Conservation (phyloP, 2,797 vertebrate species). For the Lepus oiostolus region DNA sequence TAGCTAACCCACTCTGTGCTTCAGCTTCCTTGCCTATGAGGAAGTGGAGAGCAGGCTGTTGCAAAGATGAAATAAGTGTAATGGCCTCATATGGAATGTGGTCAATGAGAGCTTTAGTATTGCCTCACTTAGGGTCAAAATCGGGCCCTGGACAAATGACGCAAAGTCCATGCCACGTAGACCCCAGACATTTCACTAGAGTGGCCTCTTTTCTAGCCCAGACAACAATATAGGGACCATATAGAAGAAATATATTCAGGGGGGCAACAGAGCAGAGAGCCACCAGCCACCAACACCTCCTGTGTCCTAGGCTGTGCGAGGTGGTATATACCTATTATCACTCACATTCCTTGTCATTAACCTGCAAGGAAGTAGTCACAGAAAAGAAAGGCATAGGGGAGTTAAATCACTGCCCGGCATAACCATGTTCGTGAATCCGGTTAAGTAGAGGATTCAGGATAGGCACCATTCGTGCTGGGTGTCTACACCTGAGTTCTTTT, state of each 20-base stretch:
- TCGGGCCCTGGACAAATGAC: not conserved
- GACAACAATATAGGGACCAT: not conserved
- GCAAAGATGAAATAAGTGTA: not conserved
- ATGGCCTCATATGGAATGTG: not conserved
- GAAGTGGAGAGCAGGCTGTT: not conserved
- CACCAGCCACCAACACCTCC: accelerated
- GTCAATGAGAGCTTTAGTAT: not conserved
- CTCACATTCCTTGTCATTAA: not conserved
- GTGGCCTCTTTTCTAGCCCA: not conserved
- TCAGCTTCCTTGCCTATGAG: not conserved
- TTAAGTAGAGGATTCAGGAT: not conserved
- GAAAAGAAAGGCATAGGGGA: not conserved
- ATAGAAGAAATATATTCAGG: not conserved
- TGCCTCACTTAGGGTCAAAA: not conserved
- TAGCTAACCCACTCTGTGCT: not conserved
- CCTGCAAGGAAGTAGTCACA: accelerated
- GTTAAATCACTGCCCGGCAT: no score
- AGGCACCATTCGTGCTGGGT: not conserved
- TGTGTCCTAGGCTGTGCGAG: accelerated
- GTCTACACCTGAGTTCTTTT: not conserved
- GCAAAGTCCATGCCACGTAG: not conserved
- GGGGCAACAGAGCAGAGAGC: not conserved
- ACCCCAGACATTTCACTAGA: not conserved
- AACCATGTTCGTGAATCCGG: not conserved
- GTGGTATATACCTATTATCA: accelerated